Conservation (phyloP, 1,140 invertebrate species). For the Pseudomyrmex sp. region DNA sequence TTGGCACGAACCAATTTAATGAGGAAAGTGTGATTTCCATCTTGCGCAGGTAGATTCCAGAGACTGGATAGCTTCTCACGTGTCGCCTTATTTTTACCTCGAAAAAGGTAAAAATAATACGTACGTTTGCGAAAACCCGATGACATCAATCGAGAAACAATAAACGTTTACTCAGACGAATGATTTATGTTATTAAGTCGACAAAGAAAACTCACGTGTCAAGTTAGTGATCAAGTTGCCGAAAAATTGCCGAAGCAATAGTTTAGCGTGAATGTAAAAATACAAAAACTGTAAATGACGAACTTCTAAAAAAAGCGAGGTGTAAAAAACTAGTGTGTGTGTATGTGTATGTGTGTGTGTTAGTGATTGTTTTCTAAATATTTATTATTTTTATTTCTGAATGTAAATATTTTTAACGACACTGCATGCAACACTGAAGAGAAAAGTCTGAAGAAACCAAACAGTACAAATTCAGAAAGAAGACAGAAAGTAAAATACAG, state of each 20-base stretch:
- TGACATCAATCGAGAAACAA: not conserved
- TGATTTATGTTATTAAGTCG: not conserved
- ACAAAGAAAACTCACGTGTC: not conserved
- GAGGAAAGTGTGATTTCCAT: slow-evolving; percentile 16
- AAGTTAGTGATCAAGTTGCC: not conserved
- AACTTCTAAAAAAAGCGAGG: not conserved
- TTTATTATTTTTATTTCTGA: not conserved
- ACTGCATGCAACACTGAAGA: not conserved
- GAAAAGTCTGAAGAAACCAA: too few relatives aligned
- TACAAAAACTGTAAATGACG: too few relatives aligned
- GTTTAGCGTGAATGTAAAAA: too few relatives aligned
- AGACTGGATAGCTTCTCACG: not conserved
- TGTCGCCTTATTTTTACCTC: not conserved
- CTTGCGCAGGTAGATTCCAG: not conserved
- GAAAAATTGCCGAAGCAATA: too few relatives aligned
- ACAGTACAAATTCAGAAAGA: not conserved
- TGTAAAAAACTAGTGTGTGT: not conserved
- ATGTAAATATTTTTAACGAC: not conserved
- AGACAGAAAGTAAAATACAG: not conserved
- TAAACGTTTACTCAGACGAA: not conserved
- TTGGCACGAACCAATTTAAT: not conserved
- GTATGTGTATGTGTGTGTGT: not conserved
- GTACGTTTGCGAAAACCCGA: not conserved
- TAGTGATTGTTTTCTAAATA: not conserved
- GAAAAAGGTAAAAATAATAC: not conserved